Conservation (phyloP, 2,113 vertebrate genomes). For the Gasterosteus nipponicus region DNA sequence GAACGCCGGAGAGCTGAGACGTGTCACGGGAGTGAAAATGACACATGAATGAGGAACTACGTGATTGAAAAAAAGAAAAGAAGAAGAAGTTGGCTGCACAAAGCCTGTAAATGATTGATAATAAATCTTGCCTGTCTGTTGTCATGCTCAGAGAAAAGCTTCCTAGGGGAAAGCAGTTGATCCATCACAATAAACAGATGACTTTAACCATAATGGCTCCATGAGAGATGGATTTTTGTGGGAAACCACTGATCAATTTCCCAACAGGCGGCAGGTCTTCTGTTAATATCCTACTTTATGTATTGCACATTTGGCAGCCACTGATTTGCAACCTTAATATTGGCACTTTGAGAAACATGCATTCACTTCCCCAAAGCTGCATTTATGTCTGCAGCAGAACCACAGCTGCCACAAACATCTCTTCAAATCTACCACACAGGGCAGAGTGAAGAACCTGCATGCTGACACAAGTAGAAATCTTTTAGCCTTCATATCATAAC, state of each 20-base stretch:
- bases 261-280: slow-evolving; percentile 18
- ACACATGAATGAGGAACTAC: not conserved
- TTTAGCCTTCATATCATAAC: no score
- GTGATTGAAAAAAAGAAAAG: slow-evolving; percentile 3
- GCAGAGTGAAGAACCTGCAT: not conserved
- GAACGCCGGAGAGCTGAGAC: not conserved
- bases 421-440: not conserved
- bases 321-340: slow-evolving; percentile 37
- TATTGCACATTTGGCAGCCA: not conserved
- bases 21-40: slow-evolving; percentile 10
- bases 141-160: slow-evolving; percentile 8
- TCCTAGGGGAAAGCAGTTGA: slow-evolving; percentile 24
- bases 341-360: slow-evolving; percentile 15
- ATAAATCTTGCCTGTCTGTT: slow-evolving; percentile 14
- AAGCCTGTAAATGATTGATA: not conserved
- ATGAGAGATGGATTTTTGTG: slow-evolving; percentile 41
- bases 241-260: slow-evolving; percentile 30
- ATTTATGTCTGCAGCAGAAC: slow-evolving; percentile 2
- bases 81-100: slow-evolving; percentile 5
- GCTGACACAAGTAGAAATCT: not conserved
- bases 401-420: slow-evolving; percentile 15
- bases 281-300: slow-evolving; percentile 27
- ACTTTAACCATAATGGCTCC: slow-evolving; percentile 39
- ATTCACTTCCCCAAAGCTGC: not conserved
- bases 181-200: slow-evolving; percentile 57